These are phyloP conservation scores for Acestrorhynchus altus DNA, from an alignment of 2,797 vertebrate genomes.

Conservation along the genomic window DNA sequence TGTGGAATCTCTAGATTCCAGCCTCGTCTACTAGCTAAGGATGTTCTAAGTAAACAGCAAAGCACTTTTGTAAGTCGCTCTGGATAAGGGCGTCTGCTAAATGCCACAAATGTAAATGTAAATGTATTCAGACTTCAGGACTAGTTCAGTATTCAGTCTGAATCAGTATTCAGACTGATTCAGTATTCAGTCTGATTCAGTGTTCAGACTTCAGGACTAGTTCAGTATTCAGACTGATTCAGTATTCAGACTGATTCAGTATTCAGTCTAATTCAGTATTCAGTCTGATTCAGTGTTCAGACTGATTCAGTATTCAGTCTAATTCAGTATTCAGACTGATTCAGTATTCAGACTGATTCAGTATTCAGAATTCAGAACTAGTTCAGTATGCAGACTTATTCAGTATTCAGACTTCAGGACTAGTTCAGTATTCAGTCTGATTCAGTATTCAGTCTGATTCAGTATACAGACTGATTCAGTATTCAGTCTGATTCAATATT, in stretches of 20 bases:
- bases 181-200: not conserved
- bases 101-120: no score
- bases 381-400: not conserved
- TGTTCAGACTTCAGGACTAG: no score
- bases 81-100: no score
- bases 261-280: not conserved
- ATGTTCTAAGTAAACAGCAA: no score
- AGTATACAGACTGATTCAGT: not conserved
- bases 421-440: not conserved
- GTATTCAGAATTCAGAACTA: no score
- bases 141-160: not conserved
- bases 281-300: not conserved
- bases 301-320: no score
- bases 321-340: not conserved
- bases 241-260: not conserved
- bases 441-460: not conserved
- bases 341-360: not conserved
- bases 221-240: no score
- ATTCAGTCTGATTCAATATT: not conserved
- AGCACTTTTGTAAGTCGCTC: no score
- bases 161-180: no score
- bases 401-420: not conserved
- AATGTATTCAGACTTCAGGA: not conserved
- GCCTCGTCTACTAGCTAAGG: no score
- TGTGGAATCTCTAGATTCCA: no score